Conservation (phyloP, 2,888 invertebrate species). For the Catocala fraxini region DNA sequence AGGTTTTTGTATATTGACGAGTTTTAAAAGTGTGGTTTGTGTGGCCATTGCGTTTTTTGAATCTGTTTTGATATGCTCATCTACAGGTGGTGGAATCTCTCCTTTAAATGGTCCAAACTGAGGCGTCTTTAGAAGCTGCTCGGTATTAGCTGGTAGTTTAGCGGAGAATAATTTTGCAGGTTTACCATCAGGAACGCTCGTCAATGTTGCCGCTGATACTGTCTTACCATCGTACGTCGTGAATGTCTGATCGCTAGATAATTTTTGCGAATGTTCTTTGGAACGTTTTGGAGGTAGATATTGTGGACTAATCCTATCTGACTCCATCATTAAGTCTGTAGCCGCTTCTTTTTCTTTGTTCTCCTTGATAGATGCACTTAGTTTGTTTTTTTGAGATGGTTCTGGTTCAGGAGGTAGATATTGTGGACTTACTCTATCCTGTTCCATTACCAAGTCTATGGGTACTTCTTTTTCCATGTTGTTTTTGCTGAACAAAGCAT, state of each 20-base stretch:
- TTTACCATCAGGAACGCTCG: slow-evolving; percentile 84
- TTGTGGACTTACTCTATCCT: slow-evolving; percentile 91
- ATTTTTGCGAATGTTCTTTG: slow-evolving; percentile 82
- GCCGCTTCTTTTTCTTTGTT: slow-evolving; percentile 79
- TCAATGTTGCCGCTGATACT: slow-evolving; percentile 89
- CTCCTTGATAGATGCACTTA: slow-evolving; percentile 73
- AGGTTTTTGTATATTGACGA: slow-evolving; percentile 67
- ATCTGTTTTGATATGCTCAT: slow-evolving; percentile 61
- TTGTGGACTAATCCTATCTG: slow-evolving; percentile 91
- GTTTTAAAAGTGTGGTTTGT: slow-evolving; percentile 74
- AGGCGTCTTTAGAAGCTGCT: slow-evolving; percentile 89
- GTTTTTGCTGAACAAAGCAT: slow-evolving; percentile 73
- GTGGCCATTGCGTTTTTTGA: slow-evolving; percentile 31
- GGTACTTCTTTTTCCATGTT: slow-evolving; percentile 79
- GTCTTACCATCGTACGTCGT: slow-evolving; percentile 93
- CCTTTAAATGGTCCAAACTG: slow-evolving; percentile 93
- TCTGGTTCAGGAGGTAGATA: slow-evolving; percentile 89
- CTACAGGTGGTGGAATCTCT: slow-evolving; percentile 88
- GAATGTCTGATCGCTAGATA: slow-evolving; percentile 81
- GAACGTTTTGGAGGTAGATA: slow-evolving; percentile 90
- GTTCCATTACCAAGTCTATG: slow-evolving; percentile 90
- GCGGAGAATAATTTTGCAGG: slow-evolving; percentile 75
- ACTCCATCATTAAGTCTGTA: slow-evolving; percentile 91
- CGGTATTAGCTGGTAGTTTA: slow-evolving; percentile 80
- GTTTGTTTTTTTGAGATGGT: slow-evolving; percentile 54